Evolutionary conservation across 1,140 invertebrate genomes (phyloP).

Genomic region (Yoshiicerus persimilis): DNA sequence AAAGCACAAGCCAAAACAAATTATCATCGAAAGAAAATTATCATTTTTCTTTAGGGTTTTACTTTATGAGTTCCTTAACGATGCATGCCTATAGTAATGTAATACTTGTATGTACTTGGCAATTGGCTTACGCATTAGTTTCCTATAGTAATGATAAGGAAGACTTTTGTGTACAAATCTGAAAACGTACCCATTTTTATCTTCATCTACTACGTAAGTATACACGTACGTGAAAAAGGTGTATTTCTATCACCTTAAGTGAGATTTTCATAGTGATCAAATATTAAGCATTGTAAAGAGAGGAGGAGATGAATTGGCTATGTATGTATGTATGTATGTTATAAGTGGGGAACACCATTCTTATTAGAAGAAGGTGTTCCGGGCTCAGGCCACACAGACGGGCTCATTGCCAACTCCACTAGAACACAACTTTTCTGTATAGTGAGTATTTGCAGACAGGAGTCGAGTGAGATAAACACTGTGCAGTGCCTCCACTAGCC

Average conservation of each 20-base stretch:
- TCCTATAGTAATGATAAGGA: neutral
- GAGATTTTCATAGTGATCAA: conserved; percentile 24
- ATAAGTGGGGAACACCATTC: no score
- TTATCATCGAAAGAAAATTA: conserved; percentile 25
- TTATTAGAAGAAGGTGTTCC: no score
- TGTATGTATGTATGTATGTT: no score
- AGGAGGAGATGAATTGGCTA: neutral
- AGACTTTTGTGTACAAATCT: neutral
- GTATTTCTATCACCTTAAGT: conserved; percentile 17
- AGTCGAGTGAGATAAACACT: no score
- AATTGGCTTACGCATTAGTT: neutral
- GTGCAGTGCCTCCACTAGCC: no score
- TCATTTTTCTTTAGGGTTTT: conserved; percentile 4
- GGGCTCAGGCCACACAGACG: no score
- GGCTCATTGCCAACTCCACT: no score
- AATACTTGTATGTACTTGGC: neutral
- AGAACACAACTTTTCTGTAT: no score
- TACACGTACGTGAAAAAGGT: neutral
- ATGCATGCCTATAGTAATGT: no score
- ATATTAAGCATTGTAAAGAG: neutral
- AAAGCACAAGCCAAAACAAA: neutral
- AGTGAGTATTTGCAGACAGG: no score
- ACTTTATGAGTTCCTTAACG: neutral
- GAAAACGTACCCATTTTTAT: neutral
- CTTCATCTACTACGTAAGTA: no score